phyloP scores from a whole-genome alignment of 2,888 invertebrate species.

The Cheilosia urbana region DNA sequence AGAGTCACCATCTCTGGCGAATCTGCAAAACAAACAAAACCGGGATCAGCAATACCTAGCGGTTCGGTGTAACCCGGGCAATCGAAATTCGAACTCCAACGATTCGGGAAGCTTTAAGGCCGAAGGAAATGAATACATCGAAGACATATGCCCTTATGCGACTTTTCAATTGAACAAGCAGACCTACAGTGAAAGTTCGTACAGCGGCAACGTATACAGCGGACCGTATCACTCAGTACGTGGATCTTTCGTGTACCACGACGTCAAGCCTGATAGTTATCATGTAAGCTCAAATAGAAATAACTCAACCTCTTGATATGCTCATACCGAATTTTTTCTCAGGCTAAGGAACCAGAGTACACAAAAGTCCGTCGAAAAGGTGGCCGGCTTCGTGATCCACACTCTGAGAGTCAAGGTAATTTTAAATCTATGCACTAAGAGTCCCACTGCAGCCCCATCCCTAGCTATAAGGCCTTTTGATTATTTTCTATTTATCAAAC shows the following conservation, averaged over 20 bases:
- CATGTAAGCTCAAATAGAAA: slow-evolving; percentile 79
- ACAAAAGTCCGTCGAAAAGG: slow-evolving; percentile 94
- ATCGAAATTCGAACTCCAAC: slow-evolving; percentile 83
- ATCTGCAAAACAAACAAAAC: slow-evolving; percentile 92
- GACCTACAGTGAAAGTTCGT: slow-evolving; percentile 94
- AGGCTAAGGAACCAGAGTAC: slow-evolving; percentile 90
- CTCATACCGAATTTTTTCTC: slow-evolving; percentile 49
- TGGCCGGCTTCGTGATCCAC: slow-evolving; percentile 90
- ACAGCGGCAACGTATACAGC: slow-evolving; percentile 94
- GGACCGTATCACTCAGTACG: slow-evolving; percentile 94
- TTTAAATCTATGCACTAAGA: slow-evolving; percentile 64
- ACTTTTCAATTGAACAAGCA: slow-evolving; percentile 95
- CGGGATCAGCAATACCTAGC: slow-evolving; percentile 91
- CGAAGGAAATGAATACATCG: slow-evolving; percentile 90
- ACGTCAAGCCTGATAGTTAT: slow-evolving; percentile 88
- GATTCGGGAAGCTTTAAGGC: slow-evolving; percentile 86
- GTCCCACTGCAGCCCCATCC: slow-evolving; percentile 68
- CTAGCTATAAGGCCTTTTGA: slow-evolving; percentile 72
- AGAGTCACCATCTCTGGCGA: slow-evolving; percentile 91
- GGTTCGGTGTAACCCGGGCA: slow-evolving; percentile 86
- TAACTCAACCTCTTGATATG: not conserved
- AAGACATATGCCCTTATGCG: slow-evolving; percentile 96
- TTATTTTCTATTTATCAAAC: slow-evolving; percentile 75
- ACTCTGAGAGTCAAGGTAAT: slow-evolving; percentile 93
- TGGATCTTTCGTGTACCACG: slow-evolving; percentile 95